A percentile compares a stretch with the other conserved stretches of the same genome.
Conservation (phyloP, 2,888 invertebrate genomes). For the Philopedon plagiatum region DNA sequence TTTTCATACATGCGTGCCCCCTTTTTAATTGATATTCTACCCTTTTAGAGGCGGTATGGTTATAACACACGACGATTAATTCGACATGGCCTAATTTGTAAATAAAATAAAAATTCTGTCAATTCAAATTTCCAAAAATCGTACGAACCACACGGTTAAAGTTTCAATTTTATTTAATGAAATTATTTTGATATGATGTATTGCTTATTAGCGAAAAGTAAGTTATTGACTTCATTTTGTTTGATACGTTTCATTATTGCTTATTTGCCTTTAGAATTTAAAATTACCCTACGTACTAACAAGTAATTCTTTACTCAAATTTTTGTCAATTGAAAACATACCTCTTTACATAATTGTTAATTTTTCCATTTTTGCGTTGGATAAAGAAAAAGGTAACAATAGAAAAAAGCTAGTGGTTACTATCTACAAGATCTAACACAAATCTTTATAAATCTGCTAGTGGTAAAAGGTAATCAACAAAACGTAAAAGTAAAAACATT, state of each 20-base stretch:
- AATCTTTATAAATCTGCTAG: conserved; percentile 59
- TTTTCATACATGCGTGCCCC: too few relatives aligned
- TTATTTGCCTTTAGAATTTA: conserved; percentile 15
- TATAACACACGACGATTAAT: too few relatives aligned
- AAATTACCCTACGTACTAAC: neutral
- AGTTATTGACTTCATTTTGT: conserved; percentile 16
- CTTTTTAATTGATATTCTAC: too few relatives aligned
- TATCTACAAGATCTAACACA: conserved; percentile 66
- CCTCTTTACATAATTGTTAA: conserved; percentile 41
- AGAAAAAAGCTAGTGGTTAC: conserved; percentile 50
- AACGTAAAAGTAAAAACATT: conserved; percentile 23
- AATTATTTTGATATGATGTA: conserved; percentile 8
- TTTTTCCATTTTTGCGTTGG: conserved; percentile 51
- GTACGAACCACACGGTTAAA: too few relatives aligned
- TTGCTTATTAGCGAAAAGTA: conserved; percentile 14
- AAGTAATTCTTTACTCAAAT: neutral
- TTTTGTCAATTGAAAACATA: conserved; percentile 26
- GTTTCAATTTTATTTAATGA: too few relatives aligned
- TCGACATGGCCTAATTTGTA: too few relatives aligned
- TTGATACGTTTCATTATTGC: conserved; percentile 38
- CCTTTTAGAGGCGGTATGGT: too few relatives aligned
- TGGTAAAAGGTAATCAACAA: conserved; percentile 46
- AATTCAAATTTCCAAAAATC: too few relatives aligned
- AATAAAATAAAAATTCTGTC: too few relatives aligned
- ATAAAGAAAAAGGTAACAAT: conserved; percentile 51